Percentiles rank a stretch among this genome's conserved stretches.
Conservation (phyloP, 2,113 vertebrate genomes). For the Arvicanthis niloticus region DNA sequence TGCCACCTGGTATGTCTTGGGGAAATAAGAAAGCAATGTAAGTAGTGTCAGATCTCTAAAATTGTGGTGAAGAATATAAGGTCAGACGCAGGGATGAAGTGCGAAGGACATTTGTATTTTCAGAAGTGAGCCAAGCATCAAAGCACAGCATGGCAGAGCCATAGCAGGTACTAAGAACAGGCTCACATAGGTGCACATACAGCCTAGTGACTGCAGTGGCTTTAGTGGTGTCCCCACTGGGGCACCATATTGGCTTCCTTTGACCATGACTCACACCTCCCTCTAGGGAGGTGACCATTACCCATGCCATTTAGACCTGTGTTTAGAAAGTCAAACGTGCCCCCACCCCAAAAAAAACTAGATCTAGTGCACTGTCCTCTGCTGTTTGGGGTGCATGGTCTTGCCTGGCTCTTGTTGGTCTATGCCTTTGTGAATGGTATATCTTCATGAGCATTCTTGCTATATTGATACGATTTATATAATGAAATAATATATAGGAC, state of each 20-base stretch:
- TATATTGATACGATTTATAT: not conserved
- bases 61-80: not conserved
- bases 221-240: accelerated
- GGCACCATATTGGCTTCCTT: not conserved
- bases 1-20: not conserved
- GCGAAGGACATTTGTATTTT: not conserved
- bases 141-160: accelerated
- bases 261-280: not conserved
- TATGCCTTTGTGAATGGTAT: not conserved
- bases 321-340: not conserved
- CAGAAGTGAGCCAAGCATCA: not conserved
- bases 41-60: not conserved
- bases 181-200: accelerated
- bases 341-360: too few species aligned
- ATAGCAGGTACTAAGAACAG: accelerated
- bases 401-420: not conserved
- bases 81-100: not conserved
- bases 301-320: not conserved
- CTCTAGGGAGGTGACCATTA: accelerated
- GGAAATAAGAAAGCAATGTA: not conserved
- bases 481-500: not conserved
- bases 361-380: accelerated
- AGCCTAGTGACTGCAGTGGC: accelerated
- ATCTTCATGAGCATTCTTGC: not conserved
- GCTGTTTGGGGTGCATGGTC: not conserved